Percentiles rank a stretch among this genome's conserved stretches.
These are phyloP conservation scores for Amphimallon solstitiale DNA, from an alignment of 2,888 invertebrate species.

Conservation along the genomic window DNA sequence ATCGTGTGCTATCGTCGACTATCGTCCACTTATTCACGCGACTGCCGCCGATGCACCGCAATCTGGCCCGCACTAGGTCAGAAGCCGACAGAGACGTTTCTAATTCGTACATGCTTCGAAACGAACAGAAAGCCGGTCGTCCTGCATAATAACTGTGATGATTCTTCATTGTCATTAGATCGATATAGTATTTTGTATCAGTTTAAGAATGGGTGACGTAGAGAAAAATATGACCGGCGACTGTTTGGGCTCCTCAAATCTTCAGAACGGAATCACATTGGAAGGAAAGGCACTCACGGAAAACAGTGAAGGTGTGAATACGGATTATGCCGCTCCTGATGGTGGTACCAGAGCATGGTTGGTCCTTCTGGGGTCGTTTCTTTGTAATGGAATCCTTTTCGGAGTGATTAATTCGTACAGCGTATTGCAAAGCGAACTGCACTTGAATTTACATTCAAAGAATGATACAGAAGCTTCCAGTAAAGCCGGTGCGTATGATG, in stretches of 20 bases:
- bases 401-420: constrained; percentile 92
- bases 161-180: constrained; percentile 6
- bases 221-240: constrained; percentile 6
- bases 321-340: constrained; percentile 73
- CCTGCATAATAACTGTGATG: neutral
- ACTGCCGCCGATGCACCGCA: no score
- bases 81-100: neutral
- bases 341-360: constrained; percentile 84
- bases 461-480: constrained; percentile 78
- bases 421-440: constrained; percentile 78
- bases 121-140: neutral
- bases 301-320: constrained; percentile 44
- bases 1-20: no score
- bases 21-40: no score
- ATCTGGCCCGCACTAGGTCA: no score
- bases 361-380: constrained; percentile 85
- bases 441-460: constrained; percentile 70
- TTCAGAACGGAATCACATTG: constrained; percentile 2
- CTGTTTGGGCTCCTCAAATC: neutral
- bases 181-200: neutral
- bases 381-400: constrained; percentile 90
- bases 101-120: constrained; percentile 5
- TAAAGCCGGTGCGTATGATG: constrained; percentile 79
- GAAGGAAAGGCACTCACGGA: constrained; percentile 18
- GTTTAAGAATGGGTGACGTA: constrained; percentile 16